Base-by-base conservation (phyloP, 2,888 invertebrate species). In the Eueremaeus valkanovi region DNA sequence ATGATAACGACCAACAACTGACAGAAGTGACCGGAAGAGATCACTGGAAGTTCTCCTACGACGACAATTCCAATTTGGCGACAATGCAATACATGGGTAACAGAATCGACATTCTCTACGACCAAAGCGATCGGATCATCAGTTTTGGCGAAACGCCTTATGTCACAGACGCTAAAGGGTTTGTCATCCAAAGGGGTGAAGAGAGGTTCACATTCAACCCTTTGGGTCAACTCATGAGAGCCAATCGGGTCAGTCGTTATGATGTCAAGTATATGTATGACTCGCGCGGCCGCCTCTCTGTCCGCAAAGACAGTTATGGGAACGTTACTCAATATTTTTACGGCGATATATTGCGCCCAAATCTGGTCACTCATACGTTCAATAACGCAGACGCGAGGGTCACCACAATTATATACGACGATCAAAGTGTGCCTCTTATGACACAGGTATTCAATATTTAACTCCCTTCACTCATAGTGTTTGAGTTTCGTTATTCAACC, bases 301-400 rank as follows among this genome's bases (percentile, higher is more conserved):
- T 93, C 0, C 92, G 94, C 89, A 92, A 92, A 81, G 93, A 95
- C 81, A 92, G 92, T 79, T 90, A 90, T 80, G 93, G 92, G 49
- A 95, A 95, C 82, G 88, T 95, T 9, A 94, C 95, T 0, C 96
- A 97, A 83, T 95, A 93, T 84, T 92, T 95, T 85, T 98, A 98
- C 83, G 90, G 93, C 0, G 93, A 96, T 83, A 91, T 93, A 0
- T 78, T 80, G 21, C 90, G 90, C 77, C 92, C 92, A 0, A 87
- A 90, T 78, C 86, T 93, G 13, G 88, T 96, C 29, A 94, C 95
- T 0, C 95, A 96, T 83, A 89, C 94, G 77, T 95, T 95, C 83
- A 92, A 91, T 84, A 93, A 95, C 13, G 92, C 92, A 82, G 86
- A 90, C 0, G 90, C 90, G 24, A 89, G 90, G 79, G 94, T 93